Percentiles rank a stretch among this genome's conserved stretches.
Conservation (phyloP, 2,888 invertebrate species). For the Leistus spinibarbis region DNA sequence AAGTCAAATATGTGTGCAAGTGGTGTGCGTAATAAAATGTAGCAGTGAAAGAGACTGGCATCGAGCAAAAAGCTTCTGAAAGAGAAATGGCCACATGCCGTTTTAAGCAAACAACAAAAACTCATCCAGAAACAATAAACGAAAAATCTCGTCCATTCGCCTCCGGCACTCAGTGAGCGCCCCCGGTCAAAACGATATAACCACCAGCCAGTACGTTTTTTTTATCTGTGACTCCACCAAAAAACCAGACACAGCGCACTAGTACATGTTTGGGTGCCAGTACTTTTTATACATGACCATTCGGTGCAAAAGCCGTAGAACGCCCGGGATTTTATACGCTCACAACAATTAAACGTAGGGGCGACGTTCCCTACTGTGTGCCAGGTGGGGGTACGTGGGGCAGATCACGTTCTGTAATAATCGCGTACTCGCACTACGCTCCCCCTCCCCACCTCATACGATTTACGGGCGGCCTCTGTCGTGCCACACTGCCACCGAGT, state of each 20-base stretch:
- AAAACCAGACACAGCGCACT: background rate
- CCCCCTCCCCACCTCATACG: conserved; percentile 16
- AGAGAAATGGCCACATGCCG: conserved; percentile 27
- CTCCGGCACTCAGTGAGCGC: conserved; percentile 6
- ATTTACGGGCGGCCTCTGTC: conserved; percentile 26
- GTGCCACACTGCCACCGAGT: background rate
- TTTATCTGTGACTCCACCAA: conserved; percentile 25
- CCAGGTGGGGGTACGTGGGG: background rate
- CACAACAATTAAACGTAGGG: conserved; percentile 34
- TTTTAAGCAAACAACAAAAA: conserved; percentile 37
- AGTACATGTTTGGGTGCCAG: background rate
- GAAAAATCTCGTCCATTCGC: conserved; percentile 25
- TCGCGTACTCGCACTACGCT: conserved; percentile 20
- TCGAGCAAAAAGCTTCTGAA: background rate
- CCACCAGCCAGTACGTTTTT: conserved; percentile 13
- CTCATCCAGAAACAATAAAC: conserved; percentile 38
- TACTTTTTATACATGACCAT: conserved; percentile 30
- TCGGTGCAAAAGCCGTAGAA: conserved; percentile 19
- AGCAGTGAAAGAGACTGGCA: background rate
- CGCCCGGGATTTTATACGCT: conserved; percentile 31
- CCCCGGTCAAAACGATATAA: conserved; percentile 20
- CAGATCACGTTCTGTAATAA: conserved; percentile 34
- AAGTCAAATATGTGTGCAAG: too few relatives aligned
- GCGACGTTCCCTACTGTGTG: background rate
- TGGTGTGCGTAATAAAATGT: too few relatives aligned